These are phyloP conservation scores for Lepisosteus osseus DNA, from an alignment of 2,113 vertebrate genomes.

Conservation along the genomic window DNA sequence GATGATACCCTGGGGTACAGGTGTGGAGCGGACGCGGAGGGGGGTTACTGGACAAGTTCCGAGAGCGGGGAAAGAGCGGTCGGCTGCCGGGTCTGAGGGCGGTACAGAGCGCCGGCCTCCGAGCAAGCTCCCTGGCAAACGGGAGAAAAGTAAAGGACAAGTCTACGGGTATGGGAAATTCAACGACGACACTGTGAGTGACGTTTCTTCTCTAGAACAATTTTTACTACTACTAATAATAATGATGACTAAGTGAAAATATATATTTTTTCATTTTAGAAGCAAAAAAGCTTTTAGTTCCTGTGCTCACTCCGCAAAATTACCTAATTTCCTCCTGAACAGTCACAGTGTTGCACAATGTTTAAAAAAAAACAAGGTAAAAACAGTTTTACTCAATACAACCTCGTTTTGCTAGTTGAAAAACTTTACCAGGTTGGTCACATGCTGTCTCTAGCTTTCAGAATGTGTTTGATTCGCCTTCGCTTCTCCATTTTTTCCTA, in stretches of 20 bases:
- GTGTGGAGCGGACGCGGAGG: neutral
- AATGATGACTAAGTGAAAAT: neutral
- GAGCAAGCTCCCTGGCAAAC: neutral
- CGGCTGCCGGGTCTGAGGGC: conserved; percentile 5
- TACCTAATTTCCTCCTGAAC: neutral
- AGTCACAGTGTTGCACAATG: neutral
- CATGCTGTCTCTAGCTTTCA: no score
- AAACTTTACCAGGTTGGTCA: no score
- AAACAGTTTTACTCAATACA: no score
- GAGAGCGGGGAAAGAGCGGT: neutral
- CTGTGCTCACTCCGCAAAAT: neutral
- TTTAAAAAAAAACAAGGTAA: no score
- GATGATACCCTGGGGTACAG: no score
- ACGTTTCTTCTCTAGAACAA: neutral
- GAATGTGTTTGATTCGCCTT: no score
- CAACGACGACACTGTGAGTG: conserved; percentile 33
- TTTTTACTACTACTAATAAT: no score
- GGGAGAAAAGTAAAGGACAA: neutral
- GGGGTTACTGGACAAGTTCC: neutral
- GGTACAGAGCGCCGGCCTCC: neutral
- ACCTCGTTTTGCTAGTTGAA: no score
- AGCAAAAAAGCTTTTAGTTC: neutral
- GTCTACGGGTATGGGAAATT: conserved; percentile 19
- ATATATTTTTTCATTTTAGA: neutral
- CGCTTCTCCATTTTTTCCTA: no score